A percentile compares a stretch with the other conserved stretches of the same genome.
Evolutionary conservation across 2,888 invertebrate genomes (phyloP).

Genomic region (Diploptera punctata): DNA sequence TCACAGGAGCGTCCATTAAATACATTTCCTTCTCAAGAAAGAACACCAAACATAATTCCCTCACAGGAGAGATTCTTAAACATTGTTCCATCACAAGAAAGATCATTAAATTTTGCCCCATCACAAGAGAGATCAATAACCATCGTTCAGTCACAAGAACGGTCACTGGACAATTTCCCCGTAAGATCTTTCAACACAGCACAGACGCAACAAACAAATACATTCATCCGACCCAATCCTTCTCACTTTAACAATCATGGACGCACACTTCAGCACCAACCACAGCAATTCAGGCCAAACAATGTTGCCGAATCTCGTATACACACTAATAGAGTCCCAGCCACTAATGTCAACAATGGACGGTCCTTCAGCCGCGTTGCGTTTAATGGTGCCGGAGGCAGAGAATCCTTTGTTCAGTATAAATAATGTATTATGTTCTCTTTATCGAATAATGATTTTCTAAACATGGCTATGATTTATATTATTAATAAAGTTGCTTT

Average conservation of each 20-base stretch:
- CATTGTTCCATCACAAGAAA: no score
- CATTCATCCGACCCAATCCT: background rate
- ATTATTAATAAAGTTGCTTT: no score
- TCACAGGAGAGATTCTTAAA: no score
- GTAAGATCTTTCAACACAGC: background rate
- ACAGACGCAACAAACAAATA: background rate
- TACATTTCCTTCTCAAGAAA: no score
- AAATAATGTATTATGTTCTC: background rate
- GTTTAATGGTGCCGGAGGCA: conserved; percentile 31
- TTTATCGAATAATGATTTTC: background rate
- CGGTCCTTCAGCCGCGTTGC: conserved; percentile 34
- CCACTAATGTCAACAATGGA: background rate
- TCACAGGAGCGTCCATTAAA: no score
- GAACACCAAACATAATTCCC: no score
- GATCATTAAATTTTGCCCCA: no score
- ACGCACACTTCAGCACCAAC: background rate
- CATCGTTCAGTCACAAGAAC: no score
- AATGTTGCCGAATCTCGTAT: background rate
- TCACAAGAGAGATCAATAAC: no score
- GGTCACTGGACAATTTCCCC: no score
- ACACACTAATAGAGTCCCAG: background rate
- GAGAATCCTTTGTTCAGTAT: conserved; percentile 35
- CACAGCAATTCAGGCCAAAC: background rate
- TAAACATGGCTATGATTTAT: background rate
- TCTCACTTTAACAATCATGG: background rate